Evolutionary conservation across 2,888 invertebrate genomes (phyloP), one percentile per base, ranked within the genome.

Genomic region (Epistrophe eligans): DNA sequence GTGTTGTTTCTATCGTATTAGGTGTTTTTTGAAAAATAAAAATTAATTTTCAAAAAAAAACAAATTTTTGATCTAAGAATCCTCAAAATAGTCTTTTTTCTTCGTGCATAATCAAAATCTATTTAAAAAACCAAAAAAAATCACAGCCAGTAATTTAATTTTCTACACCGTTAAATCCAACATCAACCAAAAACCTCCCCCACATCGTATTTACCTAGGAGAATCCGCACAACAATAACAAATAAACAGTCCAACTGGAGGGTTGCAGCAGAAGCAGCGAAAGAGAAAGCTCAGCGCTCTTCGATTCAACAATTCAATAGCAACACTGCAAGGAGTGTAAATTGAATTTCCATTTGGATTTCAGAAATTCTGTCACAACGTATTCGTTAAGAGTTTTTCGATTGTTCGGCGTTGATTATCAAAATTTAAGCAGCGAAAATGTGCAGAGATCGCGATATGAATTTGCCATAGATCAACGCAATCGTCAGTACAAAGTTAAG

Each of bases 361-460:
- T 88, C 74, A 89, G 89, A 91, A 92, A 92, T 91, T 92, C 91
- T 91, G 91, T 91, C 92, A 92, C 91, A 92, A 92, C 92, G 92
- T 92, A 92, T 92, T 92, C 92, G 91, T 89, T 92, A 92, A 91
- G 91, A 91, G 92, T 91, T 90, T 91, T 91, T 81, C 91, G 91
- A 89, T 90, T 92, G 90, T 91, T 92, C 89, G 91, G 91, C 91
- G 91, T 91, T 90, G 90, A 91, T 90, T 91, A 90, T 90, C 91
- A 90, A 90, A 90, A 91, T 90, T 91, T 92, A 90, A 91, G 90
- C 91, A 92, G 92, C 91, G 92, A 93, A 93, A 92, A 93, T 93
- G 93, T 93, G 93, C 93, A 93, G 93, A 93, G 93, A 93, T 93
- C 93, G 93, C 91, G 93, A 93, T 93, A 93, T 93, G 93, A 92